These are phyloP conservation scores for Achatina immaculata DNA, from an alignment of 1,140 invertebrate species.

Conservation along the genomic window DNA sequence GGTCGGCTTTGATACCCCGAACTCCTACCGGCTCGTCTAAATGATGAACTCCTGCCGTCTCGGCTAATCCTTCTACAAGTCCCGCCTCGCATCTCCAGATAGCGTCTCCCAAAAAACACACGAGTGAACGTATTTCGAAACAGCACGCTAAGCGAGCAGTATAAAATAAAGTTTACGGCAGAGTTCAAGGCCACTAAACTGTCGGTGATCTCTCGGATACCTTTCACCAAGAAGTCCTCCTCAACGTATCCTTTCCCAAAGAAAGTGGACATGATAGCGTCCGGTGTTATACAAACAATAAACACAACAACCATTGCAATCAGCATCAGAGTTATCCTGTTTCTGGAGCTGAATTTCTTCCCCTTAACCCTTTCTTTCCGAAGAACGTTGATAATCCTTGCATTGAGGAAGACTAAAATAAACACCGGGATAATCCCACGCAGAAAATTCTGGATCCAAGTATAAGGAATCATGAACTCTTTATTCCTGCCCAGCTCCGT, in stretches of 20 bases:
- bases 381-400: constrained; percentile 80
- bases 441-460: constrained; percentile 77
- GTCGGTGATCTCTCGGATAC: constrained; percentile 82
- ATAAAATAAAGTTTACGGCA: constrained; percentile 82
- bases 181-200: constrained; percentile 82
- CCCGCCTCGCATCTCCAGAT: constrained; percentile 18
- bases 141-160: constrained; percentile 81
- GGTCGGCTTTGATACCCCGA: neutral
- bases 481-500: constrained; percentile 71
- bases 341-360: constrained; percentile 59
- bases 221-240: constrained; percentile 70
- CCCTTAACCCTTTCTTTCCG: constrained; percentile 66
- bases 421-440: constrained; percentile 77
- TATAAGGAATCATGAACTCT: constrained; percentile 77
- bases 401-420: constrained; percentile 73
- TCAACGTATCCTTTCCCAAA: constrained; percentile 68
- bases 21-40: neutral
- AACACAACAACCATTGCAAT: constrained; percentile 84
- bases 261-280: constrained; percentile 76
- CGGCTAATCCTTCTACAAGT: neutral
- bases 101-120: constrained; percentile 44
- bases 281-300: constrained; percentile 81
- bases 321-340: constrained; percentile 82
- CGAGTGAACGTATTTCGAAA: constrained; percentile 35
- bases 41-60: neutral